Conservation (phyloP, 2,888 invertebrate species). For the Acanthosepion esculentum region DNA sequence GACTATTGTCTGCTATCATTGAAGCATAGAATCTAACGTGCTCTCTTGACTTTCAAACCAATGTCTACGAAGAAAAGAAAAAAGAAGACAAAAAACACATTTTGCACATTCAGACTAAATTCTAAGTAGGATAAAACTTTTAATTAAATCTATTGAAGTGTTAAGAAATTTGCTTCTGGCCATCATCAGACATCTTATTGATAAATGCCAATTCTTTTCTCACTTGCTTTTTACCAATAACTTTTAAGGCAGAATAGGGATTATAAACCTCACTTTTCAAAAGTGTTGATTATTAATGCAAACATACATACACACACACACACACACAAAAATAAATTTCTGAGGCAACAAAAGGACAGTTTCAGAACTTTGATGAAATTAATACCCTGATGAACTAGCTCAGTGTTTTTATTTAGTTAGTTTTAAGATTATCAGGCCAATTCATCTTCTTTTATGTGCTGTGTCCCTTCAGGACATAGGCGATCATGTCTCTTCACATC, state of each 20-base stretch:
- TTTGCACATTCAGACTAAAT: neutral
- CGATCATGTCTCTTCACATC: too few relatives aligned
- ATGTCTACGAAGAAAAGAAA: neutral
- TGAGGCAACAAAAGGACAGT: neutral
- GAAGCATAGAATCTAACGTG: neutral
- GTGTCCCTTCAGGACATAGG: too few relatives aligned
- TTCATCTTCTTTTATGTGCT: too few relatives aligned
- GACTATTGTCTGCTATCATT: neutral
- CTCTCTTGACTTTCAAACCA: neutral
- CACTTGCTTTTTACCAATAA: neutral
- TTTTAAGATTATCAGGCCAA: too few relatives aligned
- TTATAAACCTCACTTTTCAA: neutral
- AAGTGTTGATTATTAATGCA: neutral
- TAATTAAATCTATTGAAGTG: slow-evolving; percentile 10
- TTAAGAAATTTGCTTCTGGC: neutral
- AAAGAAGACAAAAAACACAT: neutral
- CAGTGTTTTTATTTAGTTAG: too few relatives aligned
- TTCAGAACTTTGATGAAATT: neutral
- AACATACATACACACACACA: neutral
- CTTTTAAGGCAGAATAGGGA: neutral
- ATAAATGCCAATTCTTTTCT: neutral
- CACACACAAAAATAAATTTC: neutral
- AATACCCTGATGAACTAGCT: neutral
- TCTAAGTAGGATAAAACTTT: neutral
- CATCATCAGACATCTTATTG: neutral